Evolutionary conservation across 2,797 vertebrate genomes (phyloP), one percentile per base, ranked within the genome.

Genomic region (Triplophysa yarkandensis): DNA sequence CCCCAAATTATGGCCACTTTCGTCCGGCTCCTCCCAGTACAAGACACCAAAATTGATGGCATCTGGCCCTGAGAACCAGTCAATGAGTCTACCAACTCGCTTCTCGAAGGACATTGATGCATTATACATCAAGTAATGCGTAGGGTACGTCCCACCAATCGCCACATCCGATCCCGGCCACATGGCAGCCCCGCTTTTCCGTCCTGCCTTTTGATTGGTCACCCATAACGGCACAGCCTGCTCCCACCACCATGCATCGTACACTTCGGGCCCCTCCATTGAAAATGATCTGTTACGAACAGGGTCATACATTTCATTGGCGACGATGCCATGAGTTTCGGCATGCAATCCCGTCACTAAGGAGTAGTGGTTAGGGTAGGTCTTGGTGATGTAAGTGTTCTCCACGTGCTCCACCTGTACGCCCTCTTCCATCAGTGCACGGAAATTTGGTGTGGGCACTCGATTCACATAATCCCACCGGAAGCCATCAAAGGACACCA

Each of bases 401-500:
- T 90, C 90, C 79, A 98, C 92, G 36, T 87, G 87, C 78, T 92
- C 90, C 81, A 97, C 92, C 1, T 79, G 91, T 77, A 94, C 93
- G 3, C 96, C 95, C 0, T 89, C 86, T 0, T 86, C 73, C 77
- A 94, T 94, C 77, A 94, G 61, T 68, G 78, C 86, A 32, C 86
- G 86, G 63, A 98, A 97, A 84, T 89, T 91, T 14, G 94, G 95
- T 0, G 90, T 94, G 1, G 94, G 82, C 52, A 94, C 92, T 36
- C 90, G 93, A 67, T 94, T 79, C 16, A 96, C 83, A 74, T 98
- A 98, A 90, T 98, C 96, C 94, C 95, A 97, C 16, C 95, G 93
- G 85, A 98, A 98, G 66, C 96, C 95, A 32, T 98, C 96, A 16
- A 96, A 98, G 6, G 96, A 98, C 70, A 98, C 85, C 0, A 98